A percentile compares a stretch with the other conserved stretches of the same genome.
These are phyloP conservation scores for Drosophila acutilabella DNA, from an alignment of 2,888 invertebrate genomes.

Conservation along the genomic window DNA sequence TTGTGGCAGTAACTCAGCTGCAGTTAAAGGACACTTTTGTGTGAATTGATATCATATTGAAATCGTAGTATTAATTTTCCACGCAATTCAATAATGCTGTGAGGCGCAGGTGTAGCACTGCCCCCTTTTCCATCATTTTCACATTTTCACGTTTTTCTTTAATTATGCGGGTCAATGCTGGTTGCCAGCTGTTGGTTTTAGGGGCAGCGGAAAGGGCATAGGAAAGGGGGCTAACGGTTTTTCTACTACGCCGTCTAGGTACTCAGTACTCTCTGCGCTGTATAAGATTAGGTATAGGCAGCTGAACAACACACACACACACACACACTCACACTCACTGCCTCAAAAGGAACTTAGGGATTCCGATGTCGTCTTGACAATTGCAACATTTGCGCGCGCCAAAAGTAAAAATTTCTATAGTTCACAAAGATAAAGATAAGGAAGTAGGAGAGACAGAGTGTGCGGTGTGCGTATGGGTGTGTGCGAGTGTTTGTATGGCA, in stretches of 20 bases:
- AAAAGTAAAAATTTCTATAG: constrained; percentile 61
- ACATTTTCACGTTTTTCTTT: constrained; percentile 50
- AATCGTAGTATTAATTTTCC: constrained; percentile 44
- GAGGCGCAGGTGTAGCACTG: constrained; percentile 47
- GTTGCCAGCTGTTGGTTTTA: constrained; percentile 63
- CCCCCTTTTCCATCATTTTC: constrained; percentile 28
- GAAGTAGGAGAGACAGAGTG: constrained; percentile 2
- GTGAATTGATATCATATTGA: constrained; percentile 10
- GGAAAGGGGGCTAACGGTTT: constrained; percentile 54
- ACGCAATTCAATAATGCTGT: constrained; percentile 46
- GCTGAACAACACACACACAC: constrained; percentile 36
- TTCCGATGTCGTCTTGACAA: constrained; percentile 67
- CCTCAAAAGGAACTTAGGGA: constrained; percentile 40
- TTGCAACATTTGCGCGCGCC: constrained; percentile 80
- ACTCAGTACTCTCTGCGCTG: background rate
- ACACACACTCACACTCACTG: constrained; percentile 11
- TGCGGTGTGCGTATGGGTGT: constrained; percentile 11
- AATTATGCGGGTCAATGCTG: constrained; percentile 78
- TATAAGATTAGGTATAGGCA: constrained; percentile 39
- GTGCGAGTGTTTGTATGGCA: constrained; percentile 44
- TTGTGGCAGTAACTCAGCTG: constrained; percentile 19
- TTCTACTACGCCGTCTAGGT: constrained; percentile 11
- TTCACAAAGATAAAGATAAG: constrained; percentile 50
- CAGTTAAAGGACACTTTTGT: constrained; percentile 1
- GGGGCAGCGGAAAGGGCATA: background rate